Percentiles rank a stretch among this genome's conserved stretches.
Evolutionary conservation across 2,113 vertebrate genomes (phyloP).

Genomic region (Actenoides hombroni): DNA sequence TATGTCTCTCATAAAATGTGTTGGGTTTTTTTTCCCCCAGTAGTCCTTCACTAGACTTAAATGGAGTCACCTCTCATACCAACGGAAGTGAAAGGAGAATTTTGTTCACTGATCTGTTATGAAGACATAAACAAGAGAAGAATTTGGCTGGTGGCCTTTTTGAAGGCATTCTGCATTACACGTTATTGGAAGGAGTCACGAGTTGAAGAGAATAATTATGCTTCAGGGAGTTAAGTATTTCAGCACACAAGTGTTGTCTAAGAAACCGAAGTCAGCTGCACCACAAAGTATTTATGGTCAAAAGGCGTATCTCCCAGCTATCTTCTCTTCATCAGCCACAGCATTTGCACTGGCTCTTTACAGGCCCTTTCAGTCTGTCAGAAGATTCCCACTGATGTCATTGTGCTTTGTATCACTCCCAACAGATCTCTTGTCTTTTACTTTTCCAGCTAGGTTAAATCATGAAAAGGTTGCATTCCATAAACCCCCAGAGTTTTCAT

Average conservation of each 20-base stretch:
- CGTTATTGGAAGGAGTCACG: not conserved
- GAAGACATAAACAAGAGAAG: not conserved
- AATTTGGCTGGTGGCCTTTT: conserved; percentile 4
- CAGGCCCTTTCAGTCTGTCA: not conserved
- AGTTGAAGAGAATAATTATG: not conserved
- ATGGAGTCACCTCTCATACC: not conserved
- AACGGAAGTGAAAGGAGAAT: not conserved
- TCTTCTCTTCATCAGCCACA: not conserved
- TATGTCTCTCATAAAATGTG: not conserved
- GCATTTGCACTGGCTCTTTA: not conserved
- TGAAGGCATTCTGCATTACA: not conserved
- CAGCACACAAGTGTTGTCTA: not conserved
- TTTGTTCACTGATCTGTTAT: not conserved
- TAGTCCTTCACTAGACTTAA: not conserved
- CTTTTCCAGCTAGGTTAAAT: not conserved
- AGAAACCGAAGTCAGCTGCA: conserved; percentile 12
- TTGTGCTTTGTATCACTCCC: not conserved
- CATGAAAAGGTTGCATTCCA: not conserved
- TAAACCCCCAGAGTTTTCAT: not conserved
- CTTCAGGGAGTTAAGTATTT: not conserved
- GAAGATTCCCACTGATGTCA: not conserved
- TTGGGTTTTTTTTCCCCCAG: not conserved
- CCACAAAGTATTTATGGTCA: not conserved
- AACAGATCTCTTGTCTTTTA: not conserved
- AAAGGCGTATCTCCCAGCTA: not conserved